Percentiles rank a stretch among this genome's conserved stretches.
Evolutionary conservation across 2,888 invertebrate species (phyloP).

Genomic region (Steromphala cineraria): DNA sequence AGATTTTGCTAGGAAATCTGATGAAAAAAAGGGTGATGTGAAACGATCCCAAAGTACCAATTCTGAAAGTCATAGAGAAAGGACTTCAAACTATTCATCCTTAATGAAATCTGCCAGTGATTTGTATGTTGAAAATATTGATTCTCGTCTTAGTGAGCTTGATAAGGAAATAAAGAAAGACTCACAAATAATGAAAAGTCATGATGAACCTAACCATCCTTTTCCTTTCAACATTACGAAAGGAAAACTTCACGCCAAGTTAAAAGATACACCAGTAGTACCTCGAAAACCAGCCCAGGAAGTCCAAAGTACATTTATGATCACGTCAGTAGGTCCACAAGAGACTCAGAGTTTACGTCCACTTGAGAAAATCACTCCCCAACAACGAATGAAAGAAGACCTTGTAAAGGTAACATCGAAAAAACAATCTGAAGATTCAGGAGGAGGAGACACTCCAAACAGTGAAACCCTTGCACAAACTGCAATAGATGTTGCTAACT

Average conservation of each 20-base stretch:
- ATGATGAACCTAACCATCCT: background rate
- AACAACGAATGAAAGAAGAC: slow-evolving; percentile 26
- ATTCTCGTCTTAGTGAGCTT: slow-evolving; percentile 49
- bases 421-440: background rate
- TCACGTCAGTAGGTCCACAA: slow-evolving; percentile 15
- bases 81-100: slow-evolving; percentile 36
- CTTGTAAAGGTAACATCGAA: background rate
- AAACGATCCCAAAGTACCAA: slow-evolving; percentile 39
- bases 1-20: slow-evolving; percentile 38
- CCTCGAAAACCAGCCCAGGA: background rate
- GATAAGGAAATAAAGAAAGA: slow-evolving; percentile 59
- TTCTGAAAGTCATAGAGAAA: slow-evolving; percentile 38
- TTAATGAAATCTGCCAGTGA: slow-evolving; percentile 59
- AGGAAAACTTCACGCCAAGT: background rate
- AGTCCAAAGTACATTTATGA: background rate
- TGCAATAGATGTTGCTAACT: background rate
- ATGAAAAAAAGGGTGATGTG: background rate
- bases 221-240: background rate
- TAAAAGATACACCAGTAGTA: background rate
- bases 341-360: slow-evolving; percentile 22
- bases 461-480: background rate
- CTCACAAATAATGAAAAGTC: background rate
- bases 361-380: slow-evolving; percentile 28
- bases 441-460: background rate
- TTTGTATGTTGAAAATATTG: slow-evolving; percentile 62